Conservation (phyloP, 2,113 vertebrate genomes). For the Corythoichthys haematopterus region DNA sequence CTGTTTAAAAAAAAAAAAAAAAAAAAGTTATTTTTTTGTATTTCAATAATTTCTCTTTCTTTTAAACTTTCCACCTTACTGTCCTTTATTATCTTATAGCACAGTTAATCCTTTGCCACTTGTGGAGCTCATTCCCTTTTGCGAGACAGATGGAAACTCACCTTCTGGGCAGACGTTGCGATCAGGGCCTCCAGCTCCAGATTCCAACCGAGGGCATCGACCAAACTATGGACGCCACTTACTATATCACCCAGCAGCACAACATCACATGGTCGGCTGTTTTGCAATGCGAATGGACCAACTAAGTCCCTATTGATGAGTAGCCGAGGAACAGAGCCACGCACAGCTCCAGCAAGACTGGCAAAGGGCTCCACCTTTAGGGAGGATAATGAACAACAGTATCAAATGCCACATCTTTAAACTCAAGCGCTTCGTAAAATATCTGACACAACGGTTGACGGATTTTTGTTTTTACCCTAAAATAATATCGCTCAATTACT, state of each 20-base stretch:
- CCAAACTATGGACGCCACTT: slow-evolving; percentile 71
- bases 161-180: slow-evolving; percentile 63
- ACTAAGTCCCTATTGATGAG: slow-evolving; percentile 87
- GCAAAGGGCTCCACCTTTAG: slow-evolving; percentile 91
- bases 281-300: slow-evolving; percentile 73
- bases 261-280: slow-evolving; percentile 68
- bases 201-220: slow-evolving; percentile 80
- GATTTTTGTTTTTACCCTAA: neutral
- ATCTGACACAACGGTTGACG: no score
- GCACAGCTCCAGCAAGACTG: slow-evolving; percentile 78
- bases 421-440: no score
- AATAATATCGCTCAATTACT: neutral
- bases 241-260: slow-evolving; percentile 83
- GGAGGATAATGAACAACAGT: neutral
- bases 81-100: slow-evolving; percentile 20
- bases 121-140: slow-evolving; percentile 90
- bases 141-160: slow-evolving; percentile 72
- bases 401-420: neutral
- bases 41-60: neutral
- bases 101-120: slow-evolving; percentile 95
- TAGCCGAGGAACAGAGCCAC: slow-evolving; percentile 77
- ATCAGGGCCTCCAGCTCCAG: slow-evolving; percentile 75
- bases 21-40: neutral
- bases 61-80: neutral
- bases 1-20: slow-evolving; percentile 32